Percentiles rank a stretch among this genome's conserved stretches.
phyloP scores from a whole-genome alignment of 2,888 invertebrate species.

The Smittia sp. region DNA sequence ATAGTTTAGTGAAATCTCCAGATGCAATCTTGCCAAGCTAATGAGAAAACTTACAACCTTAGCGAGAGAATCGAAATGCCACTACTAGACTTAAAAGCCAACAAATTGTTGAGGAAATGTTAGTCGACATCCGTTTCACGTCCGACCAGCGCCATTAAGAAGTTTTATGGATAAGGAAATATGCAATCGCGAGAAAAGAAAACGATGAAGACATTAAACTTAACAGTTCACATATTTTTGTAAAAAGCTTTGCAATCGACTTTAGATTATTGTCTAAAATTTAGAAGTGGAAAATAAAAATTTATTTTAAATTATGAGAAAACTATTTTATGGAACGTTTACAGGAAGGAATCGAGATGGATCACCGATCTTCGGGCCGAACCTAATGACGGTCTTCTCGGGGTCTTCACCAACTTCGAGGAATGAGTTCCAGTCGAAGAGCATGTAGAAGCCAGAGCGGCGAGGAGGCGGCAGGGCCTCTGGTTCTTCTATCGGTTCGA shows the following conservation, averaged over 20 bases:
- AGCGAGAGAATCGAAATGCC: background rate
- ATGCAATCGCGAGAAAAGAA: background rate
- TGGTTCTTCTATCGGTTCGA: constrained; percentile 59
- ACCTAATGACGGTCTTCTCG: constrained; percentile 72
- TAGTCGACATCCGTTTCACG: background rate
- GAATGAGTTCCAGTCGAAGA: constrained; percentile 83
- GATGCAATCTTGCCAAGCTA: background rate
- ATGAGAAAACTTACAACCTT: background rate
- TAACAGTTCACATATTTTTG: background rate
- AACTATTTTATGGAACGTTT: constrained; percentile 61
- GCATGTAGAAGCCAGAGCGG: constrained; percentile 78
- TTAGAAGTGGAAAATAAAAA: constrained; percentile 6
- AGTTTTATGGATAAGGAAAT: background rate
- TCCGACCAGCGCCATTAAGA: too few relatives aligned
- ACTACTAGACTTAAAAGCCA: background rate
- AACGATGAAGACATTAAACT: constrained; percentile 16
- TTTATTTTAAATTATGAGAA: constrained; percentile 1
- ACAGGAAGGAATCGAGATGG: constrained; percentile 74
- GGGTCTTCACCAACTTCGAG: constrained; percentile 77
- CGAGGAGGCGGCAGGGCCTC: constrained; percentile 64
- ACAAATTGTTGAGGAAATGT: background rate
- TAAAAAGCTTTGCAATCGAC: constrained; percentile 4
- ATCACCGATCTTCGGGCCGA: constrained; percentile 78
- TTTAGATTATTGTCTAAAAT: background rate
- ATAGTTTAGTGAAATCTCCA: constrained; percentile 12